Conservation (phyloP, 2,797 vertebrate species). For the Centropyge bicolor region DNA sequence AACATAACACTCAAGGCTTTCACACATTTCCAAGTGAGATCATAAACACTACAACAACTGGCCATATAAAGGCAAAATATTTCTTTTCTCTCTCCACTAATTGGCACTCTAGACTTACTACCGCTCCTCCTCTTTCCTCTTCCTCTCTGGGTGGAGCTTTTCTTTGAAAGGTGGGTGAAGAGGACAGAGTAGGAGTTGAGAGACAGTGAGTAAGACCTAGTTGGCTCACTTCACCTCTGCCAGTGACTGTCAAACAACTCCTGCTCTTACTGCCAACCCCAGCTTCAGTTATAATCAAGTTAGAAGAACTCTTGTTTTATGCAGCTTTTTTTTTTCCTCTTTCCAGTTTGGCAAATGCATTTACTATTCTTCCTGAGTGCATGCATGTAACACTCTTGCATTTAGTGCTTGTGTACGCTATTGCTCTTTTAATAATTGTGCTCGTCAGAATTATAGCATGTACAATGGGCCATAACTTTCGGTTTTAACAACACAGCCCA, state of each 20-base stretch:
- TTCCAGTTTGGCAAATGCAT: neutral
- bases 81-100: slow-evolving; percentile 50
- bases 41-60: slow-evolving; percentile 53
- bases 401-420: neutral
- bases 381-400: neutral
- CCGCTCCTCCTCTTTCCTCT: slow-evolving; percentile 36
- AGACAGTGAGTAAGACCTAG: slow-evolving; percentile 40
- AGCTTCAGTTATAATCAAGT: slow-evolving; percentile 15
- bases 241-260: slow-evolving; percentile 32
- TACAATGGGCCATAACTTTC: slow-evolving; percentile 18
- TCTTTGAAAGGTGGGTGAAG: slow-evolving; percentile 36
- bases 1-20: slow-evolving; percentile 44
- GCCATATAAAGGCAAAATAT: slow-evolving; percentile 76
- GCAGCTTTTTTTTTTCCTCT: neutral
- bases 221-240: slow-evolving; percentile 34
- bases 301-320: slow-evolving; percentile 19
- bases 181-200: slow-evolving; percentile 16
- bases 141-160: slow-evolving; percentile 39
- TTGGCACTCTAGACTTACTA: slow-evolving; percentile 36
- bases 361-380: neutral
- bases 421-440: slow-evolving; percentile 6
- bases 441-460: slow-evolving; percentile 5
- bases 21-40: slow-evolving; percentile 52
- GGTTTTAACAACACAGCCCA: slow-evolving; percentile 17
- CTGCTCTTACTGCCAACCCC: slow-evolving; percentile 11